Evolutionary conservation across 2,888 invertebrate species (phyloP).

Genomic region (Brachylomia viminalis): DNA sequence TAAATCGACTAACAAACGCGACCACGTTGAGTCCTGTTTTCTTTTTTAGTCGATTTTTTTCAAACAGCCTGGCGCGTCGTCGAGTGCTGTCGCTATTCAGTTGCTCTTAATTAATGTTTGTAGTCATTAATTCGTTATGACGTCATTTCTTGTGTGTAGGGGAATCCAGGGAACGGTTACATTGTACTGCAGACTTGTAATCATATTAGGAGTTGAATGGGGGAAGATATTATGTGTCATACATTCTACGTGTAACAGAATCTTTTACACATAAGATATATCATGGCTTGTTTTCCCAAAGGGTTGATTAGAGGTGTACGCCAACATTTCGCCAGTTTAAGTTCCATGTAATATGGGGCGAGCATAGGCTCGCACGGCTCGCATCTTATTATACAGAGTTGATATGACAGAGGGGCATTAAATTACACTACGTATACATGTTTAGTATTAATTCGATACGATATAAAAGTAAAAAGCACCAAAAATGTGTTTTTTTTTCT

Average conservation of each 20-base stretch:
- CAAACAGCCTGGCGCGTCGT: slow-evolving; percentile 23
- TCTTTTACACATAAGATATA: neutral
- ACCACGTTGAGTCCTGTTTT: slow-evolving; percentile 43
- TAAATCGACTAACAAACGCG: slow-evolving; percentile 59
- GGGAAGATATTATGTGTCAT: slow-evolving; percentile 7
- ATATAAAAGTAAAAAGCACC: no score
- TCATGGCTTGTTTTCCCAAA: neutral
- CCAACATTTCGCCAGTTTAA: no score
- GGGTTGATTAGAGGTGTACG: no score
- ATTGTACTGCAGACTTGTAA: neutral
- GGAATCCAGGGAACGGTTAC: slow-evolving; percentile 10
- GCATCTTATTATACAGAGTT: no score
- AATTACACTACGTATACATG: no score
- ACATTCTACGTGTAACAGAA: neutral
- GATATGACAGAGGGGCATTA: no score
- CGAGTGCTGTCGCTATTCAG: slow-evolving; percentile 45
- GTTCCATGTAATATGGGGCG: no score
- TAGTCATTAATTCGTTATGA: slow-evolving; percentile 64
- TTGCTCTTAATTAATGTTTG: slow-evolving; percentile 61
- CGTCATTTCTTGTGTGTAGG: slow-evolving; percentile 40
- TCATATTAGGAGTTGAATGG: slow-evolving; percentile 12
- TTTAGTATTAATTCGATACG: no score
- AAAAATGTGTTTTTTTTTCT: no score
- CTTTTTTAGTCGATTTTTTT: slow-evolving; percentile 52
- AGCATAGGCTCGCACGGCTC: no score